Percentiles rank a stretch among this genome's conserved stretches.
These are phyloP conservation scores for Natator depressus DNA, from an alignment of 2,113 vertebrate genomes.

Conservation along the genomic window DNA sequence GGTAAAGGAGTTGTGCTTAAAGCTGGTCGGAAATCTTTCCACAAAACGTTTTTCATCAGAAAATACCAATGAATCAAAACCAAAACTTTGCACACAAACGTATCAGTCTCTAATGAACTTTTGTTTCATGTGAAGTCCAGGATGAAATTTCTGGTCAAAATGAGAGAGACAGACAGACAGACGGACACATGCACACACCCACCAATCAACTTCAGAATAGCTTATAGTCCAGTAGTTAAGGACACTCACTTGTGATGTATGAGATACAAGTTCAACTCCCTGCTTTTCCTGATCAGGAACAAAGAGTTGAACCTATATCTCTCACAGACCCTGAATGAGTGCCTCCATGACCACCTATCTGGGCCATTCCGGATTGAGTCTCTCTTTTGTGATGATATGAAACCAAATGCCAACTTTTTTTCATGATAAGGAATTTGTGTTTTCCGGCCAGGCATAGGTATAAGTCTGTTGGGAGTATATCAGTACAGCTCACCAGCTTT, in stretches of 20 bases:
- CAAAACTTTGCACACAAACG: neutral
- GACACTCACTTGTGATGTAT: neutral
- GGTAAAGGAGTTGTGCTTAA: neutral
- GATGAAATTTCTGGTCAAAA: no score
- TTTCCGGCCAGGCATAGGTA: neutral
- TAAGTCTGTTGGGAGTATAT: accelerated
- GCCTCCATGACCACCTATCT: neutral
- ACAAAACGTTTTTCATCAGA: neutral
- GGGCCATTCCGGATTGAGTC: neutral
- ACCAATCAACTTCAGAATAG: neutral
- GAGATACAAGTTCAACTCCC: neutral
- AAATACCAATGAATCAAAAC: neutral
- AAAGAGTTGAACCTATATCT: neutral
- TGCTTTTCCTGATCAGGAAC: neutral
- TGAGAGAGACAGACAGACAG: no score
- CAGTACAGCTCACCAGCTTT: neutral
- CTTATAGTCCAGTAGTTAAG: neutral
- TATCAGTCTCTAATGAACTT: no score
- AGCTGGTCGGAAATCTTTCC: neutral
- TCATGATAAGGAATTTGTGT: neutral
- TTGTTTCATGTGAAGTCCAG: no score
- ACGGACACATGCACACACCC: no score
- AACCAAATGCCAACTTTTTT: neutral
- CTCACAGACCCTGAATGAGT: neutral
- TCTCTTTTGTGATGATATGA: neutral